Percentiles rank a stretch among this genome's conserved stretches.
Conservation (phyloP, 37 sponge, comb jelly and placozoan genomes). For the Hexactinellida sp. region DNA sequence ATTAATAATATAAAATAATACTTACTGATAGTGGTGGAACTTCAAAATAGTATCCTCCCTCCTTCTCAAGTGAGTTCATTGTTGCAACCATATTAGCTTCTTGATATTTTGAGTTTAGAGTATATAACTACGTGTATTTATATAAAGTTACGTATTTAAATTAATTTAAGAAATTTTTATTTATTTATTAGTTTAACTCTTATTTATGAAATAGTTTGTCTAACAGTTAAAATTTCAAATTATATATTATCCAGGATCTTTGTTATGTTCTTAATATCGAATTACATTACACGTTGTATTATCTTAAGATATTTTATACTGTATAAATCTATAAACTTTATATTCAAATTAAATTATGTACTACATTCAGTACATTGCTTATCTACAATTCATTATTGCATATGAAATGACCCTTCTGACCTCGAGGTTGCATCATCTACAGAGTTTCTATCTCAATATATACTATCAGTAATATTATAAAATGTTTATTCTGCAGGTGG, state of each 20-base stretch:
- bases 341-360: no score
- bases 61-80: constrained; percentile 5
- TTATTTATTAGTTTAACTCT: background rate
- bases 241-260: background rate
- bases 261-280: background rate
- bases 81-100: background rate
- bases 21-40: background rate
- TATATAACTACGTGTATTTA: background rate
- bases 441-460: background rate
- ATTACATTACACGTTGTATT: background rate
- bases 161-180: background rate
- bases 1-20: background rate
- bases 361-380: background rate
- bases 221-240: background rate
- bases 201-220: no score
- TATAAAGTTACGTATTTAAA: background rate
- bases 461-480: background rate
- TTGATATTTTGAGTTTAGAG: background rate
- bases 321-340: no score
- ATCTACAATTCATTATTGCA: background rate
- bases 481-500: background rate
- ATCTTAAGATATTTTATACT: background rate
- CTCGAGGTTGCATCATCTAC: background rate
- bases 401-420: background rate
- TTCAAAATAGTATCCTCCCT: background rate